Evolutionary conservation across 1,140 invertebrate species (phyloP).

Genomic region (Sitodiplosis mosellana): DNA sequence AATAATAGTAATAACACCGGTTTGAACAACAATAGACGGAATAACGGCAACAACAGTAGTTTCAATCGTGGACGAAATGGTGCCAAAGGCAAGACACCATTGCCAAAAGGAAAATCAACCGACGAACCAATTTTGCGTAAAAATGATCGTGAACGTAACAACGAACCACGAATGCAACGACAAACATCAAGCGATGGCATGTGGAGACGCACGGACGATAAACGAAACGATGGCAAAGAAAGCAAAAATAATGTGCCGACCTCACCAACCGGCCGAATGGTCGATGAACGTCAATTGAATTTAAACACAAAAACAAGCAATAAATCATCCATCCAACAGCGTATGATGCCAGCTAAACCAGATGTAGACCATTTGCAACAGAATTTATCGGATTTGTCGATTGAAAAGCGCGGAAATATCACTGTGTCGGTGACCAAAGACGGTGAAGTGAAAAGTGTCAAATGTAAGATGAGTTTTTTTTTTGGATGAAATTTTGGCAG

Average conservation of each 20-base stretch:
- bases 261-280: background rate
- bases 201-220: constrained; percentile 18
- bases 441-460: constrained; percentile 5
- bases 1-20: constrained; percentile 16
- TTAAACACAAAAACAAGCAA: background rate
- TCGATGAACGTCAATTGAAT: background rate
- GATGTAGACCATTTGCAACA: background rate
- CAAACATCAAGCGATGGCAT: constrained; percentile 28
- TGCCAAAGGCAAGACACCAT: constrained; percentile 8
- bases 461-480: constrained; percentile 2
- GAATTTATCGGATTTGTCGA: background rate
- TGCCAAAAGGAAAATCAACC: background rate
- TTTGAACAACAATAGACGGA: constrained; percentile 10
- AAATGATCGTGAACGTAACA: constrained; percentile 25
- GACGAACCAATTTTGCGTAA: constrained; percentile 28
- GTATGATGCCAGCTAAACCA: too few relatives aligned
- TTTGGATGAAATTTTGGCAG: background rate
- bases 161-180: constrained; percentile 21
- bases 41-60: constrained; percentile 15
- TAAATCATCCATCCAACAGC: background rate
- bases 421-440: constrained; percentile 2
- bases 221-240: too few relatives aligned
- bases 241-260: too few relatives aligned
- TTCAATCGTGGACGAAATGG: constrained; percentile 15
- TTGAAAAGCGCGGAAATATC: constrained; percentile 4